Evolutionary conservation across 1,140 invertebrate species (phyloP), one percentile per base, ranked within the genome.

Genomic region (Drosophila sechellia): DNA sequence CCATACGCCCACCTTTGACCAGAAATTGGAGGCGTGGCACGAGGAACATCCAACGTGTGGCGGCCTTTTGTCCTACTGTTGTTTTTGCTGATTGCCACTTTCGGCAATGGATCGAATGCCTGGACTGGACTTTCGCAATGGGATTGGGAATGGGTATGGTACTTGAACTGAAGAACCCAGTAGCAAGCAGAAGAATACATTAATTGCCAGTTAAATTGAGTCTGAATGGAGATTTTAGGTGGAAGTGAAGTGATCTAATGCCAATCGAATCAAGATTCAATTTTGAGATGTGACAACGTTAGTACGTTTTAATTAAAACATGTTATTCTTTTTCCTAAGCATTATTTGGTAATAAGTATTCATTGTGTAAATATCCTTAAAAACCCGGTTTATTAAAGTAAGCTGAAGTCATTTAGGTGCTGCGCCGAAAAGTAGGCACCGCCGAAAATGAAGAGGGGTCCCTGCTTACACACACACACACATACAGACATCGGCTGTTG

Each of bases 121-220:
- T n/a, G n/a, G n/a, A 39, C 63, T 63, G 63, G 59, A 66, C 59
- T 12, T 5, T 40, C 27, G 25, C 25, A 27, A 15, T 17, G 39
- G 15, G 11, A 15, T 45, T 17, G 45, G 13, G 12, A 25, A 11
- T 27, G 22, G 34, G 22, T 25, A 12, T 43, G 12, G 50, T 3
- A 6, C 50, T 39, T 39, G 39, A 20, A 10, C n/a, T 58, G 22
- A 52, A 22, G 40, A 34, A 42, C 31, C 50, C 15, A 17, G 15
- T 43, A 15, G 15, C 61, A 35, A 13, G 13, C 13, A 53, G 59
- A 54, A 65, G 81, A 74, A 73, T 79, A 57, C 87, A 87, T 90
- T 90, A 90, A 90, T 90, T 90, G 83, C 77, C 81, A 84, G 79
- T 90, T 90, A 81, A 90, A 90, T 87, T 87, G 83, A 87, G 75